phyloP scores from a whole-genome alignment of 2,113 vertebrate species.

The Gavialis gangeticus region DNA sequence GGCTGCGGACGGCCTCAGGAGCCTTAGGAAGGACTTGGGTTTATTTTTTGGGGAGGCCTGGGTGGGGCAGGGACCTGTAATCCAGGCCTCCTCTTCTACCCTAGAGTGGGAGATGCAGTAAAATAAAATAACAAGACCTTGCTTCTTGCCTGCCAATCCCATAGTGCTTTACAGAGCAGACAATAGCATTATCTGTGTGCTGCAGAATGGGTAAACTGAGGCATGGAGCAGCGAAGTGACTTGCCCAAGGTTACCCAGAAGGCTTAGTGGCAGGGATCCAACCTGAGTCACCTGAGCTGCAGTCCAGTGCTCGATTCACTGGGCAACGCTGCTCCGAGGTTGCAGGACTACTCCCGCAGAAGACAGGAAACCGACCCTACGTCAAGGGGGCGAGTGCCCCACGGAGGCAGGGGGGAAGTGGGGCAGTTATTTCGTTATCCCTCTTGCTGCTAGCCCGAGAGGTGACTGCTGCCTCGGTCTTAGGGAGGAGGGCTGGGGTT shows the following conservation, averaged over 20 bases:
- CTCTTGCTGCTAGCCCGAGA: not conserved
- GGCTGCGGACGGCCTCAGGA: not conserved
- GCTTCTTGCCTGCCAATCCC: not conserved
- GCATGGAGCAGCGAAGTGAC: not conserved
- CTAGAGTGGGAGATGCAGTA: not conserved
- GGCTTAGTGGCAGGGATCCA: not conserved
- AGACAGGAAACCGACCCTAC: not conserved
- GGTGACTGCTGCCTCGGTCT: not conserved
- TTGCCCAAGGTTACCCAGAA: not conserved
- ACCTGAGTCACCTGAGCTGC: not conserved
- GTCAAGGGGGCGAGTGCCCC: not conserved
- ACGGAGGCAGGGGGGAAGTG: not conserved
- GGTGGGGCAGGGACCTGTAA: not conserved
- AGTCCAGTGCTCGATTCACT: not conserved
- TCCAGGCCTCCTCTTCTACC: not conserved
- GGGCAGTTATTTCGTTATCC: not conserved
- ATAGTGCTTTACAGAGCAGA: not conserved
- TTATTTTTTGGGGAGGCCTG: accelerated
- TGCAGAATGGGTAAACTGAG: not conserved
- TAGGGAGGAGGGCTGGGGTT: not conserved
- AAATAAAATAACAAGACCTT: not conserved
- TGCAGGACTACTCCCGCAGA: not conserved
- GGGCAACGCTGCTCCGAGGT: not conserved
- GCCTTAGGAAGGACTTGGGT: not conserved
- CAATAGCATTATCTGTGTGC: not conserved